Evolutionary conservation across 2,797 vertebrate genomes (phyloP), one percentile per base, ranked within the genome.

Genomic region (Gorsachius magnificus): DNA sequence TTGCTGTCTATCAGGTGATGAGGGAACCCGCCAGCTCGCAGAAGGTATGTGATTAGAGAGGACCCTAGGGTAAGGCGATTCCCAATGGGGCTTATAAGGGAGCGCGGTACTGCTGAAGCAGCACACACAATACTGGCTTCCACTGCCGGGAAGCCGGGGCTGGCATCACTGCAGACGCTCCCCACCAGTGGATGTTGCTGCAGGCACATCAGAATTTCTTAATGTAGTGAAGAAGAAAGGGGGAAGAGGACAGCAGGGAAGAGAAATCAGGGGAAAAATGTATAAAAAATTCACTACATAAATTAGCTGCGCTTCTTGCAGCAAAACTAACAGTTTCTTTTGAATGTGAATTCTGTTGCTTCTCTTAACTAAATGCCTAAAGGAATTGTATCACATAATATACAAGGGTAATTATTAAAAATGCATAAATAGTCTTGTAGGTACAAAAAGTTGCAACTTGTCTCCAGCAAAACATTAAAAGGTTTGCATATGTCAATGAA

Each of bases 391-490:
- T 93, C 97, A 97, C n/a, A 92, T 87, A 95, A 97, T 95, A 92
- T 94, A 95, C 95, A 96, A 96, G 96, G 94, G 94, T 96, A 97
- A 97, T 97, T 97, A 97, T 97, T 97, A 96, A 97, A 98, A 97
- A 97, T 97, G 97, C 96, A 97, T 96, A 96, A 96, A 97, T 95
- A 95, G 91, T 97, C 87, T 87, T 88, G 84, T 97, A 97, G 96
- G 97, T 96, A 97, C 93, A 89, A 95, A 97, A 97, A 90, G 87
- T 96, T 94, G 82, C 95, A 97, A 96, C 91, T 95, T 93, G 96
- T 98, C 95, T 97, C 80, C 91, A 96, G 92, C 94, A 98, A 98
- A 97, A 97, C 97, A 96, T 97, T 95, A 95, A 96, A 97, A 98
- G 95, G 95, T 97, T 95, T 95, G 93, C 94, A 80, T 97, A 96